Conservation (phyloP, 2,888 invertebrate genomes). For the Protodeltote pygarga region DNA sequence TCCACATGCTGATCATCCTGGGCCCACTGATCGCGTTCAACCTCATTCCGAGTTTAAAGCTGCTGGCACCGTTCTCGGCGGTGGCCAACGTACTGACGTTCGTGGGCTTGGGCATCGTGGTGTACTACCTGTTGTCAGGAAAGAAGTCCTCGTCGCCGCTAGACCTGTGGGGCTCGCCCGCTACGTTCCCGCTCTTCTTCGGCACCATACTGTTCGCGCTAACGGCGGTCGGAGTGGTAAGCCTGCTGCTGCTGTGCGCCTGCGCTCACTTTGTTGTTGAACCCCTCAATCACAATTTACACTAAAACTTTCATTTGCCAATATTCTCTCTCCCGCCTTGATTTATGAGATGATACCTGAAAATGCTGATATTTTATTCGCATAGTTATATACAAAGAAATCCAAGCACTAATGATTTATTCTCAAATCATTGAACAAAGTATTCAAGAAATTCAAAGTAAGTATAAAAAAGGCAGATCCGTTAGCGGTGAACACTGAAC, state of each 20-base stretch:
- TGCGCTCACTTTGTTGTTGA: not conserved
- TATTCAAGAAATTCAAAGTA: too few species aligned
- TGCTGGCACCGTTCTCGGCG: constrained; percentile 94
- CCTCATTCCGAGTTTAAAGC: constrained; percentile 91
- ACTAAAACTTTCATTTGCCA: too few species aligned
- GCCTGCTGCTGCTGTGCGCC: constrained; percentile 51
- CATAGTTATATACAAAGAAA: too few species aligned
- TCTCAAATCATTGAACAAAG: too few species aligned
- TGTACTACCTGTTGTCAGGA: constrained; percentile 88
- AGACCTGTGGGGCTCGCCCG: constrained; percentile 72
- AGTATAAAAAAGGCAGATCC: too few species aligned
- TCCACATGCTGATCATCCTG: constrained; percentile 90
- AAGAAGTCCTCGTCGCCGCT: constrained; percentile 73
- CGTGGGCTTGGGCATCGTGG: constrained; percentile 91
- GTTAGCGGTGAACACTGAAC: too few species aligned
- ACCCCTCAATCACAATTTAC: too few species aligned
- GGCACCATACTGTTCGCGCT: constrained; percentile 97
- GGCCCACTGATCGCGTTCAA: constrained; percentile 90
- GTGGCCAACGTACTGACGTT: constrained; percentile 93
- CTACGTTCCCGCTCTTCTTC: constrained; percentile 82
- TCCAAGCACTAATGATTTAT: too few species aligned
- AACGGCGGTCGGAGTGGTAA: constrained; percentile 93
- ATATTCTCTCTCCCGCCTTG: too few species aligned
- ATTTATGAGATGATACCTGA: too few species aligned
- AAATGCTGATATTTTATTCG: too few species aligned